Evolutionary conservation across 2,113 vertebrate genomes (phyloP).

Genomic region (Toxotes jaculatrix): DNA sequence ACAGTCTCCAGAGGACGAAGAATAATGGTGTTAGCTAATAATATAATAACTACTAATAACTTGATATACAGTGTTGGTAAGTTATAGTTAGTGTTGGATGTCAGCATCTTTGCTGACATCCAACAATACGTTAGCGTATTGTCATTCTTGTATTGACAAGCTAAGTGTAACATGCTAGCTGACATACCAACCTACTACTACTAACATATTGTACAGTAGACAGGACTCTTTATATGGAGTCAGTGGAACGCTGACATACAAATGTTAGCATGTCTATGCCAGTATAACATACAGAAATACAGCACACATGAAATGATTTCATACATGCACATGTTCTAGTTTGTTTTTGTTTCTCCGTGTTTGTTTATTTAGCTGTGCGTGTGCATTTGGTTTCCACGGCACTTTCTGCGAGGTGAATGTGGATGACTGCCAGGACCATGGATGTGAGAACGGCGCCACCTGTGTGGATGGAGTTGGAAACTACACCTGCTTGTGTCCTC

Average conservation of each 20-base stretch:
- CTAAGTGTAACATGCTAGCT: background rate
- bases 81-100: no score
- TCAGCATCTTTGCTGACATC: no score
- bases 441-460: conserved; percentile 90
- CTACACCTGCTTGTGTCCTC: conserved; percentile 92
- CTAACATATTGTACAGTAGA: background rate
- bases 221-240: no score
- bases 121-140: no score
- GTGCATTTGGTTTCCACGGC: conserved; percentile 89
- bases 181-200: background rate
- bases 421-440: conserved; percentile 89
- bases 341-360: background rate
- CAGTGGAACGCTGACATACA: background rate
- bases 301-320: background rate
- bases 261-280: background rate
- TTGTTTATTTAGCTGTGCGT: conserved; percentile 85
- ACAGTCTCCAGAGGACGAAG: no score
- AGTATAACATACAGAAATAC: background rate
- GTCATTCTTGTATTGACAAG: background rate
- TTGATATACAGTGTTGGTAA: no score
- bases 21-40: no score
- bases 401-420: conserved; percentile 84
- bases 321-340: background rate
- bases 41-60: no score
- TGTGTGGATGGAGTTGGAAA: conserved; percentile 88